These are phyloP conservation scores for Chymomyza costata DNA, from an alignment of 1,140 invertebrate genomes.

Conservation along the genomic window DNA sequence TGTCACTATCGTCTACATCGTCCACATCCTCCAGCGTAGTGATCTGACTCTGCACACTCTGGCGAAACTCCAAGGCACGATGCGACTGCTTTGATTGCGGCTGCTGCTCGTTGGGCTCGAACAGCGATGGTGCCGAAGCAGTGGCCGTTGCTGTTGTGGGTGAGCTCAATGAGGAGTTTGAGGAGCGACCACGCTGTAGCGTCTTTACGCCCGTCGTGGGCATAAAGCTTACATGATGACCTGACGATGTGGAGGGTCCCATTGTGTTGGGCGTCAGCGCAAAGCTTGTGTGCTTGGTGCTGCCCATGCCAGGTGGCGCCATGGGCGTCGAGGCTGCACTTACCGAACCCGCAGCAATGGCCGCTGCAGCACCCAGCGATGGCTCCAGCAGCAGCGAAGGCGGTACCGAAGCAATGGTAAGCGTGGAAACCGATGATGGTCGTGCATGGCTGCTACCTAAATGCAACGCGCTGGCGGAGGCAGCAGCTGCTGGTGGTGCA, in stretches of 20 bases:
- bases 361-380: constrained; percentile 5
- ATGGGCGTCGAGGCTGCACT: constrained; percentile 58
- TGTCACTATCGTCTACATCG: constrained; percentile 43
- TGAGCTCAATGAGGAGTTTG: constrained; percentile 44
- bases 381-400: constrained; percentile 38
- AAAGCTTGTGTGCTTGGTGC: constrained; percentile 45
- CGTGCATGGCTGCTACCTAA: constrained; percentile 33
- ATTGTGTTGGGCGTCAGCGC: constrained; percentile 39
- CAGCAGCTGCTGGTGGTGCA: constrained; percentile 54
- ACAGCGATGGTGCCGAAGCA: constrained; percentile 50
- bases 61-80: constrained; percentile 52
- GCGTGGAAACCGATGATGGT: constrained; percentile 50
- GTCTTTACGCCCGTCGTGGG: constrained; percentile 48
- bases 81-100: constrained; percentile 29
- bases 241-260: constrained; percentile 37
- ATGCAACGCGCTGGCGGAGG: constrained; percentile 50
- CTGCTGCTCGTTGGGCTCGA: constrained; percentile 32
- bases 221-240: constrained; percentile 61
- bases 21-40: constrained; percentile 65
- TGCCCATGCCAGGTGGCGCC: constrained; percentile 10
- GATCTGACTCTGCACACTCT: constrained; percentile 67
- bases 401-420: constrained; percentile 59
- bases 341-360: constrained; percentile 24
- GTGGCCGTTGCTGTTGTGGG: constrained; percentile 23
- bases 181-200: constrained; percentile 44